Conservation (phyloP, 2,888 invertebrate genomes). For the Epistrophella euchroma region DNA sequence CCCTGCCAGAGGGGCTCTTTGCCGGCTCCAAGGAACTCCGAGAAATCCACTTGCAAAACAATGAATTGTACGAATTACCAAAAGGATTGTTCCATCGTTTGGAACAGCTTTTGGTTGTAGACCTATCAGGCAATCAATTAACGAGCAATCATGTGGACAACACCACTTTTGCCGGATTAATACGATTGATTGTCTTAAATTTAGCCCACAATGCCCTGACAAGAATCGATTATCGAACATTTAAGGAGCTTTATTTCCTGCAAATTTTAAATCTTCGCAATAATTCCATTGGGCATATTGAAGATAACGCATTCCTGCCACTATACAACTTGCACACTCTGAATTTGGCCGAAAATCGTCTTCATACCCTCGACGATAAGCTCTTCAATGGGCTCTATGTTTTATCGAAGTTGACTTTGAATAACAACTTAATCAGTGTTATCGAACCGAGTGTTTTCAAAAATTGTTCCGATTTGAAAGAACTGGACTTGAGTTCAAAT, state of each 20-base stretch:
- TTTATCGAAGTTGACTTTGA: conserved; percentile 92
- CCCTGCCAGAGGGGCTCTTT: conserved; percentile 92
- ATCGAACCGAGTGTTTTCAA: conserved; percentile 93
- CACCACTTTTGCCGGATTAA: conserved; percentile 93
- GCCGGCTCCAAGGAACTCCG: conserved; percentile 91
- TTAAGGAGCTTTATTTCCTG: conserved; percentile 93
- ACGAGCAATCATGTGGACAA: conserved; percentile 93
- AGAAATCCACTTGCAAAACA: conserved; percentile 93
- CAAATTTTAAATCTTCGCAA: conserved; percentile 94
- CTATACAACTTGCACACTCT: conserved; percentile 95
- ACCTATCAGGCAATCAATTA: conserved; percentile 93
- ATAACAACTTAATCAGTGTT: conserved; percentile 92
- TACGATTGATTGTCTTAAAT: conserved; percentile 92
- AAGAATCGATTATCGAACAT: conserved; percentile 92
- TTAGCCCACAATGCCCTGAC: conserved; percentile 93
- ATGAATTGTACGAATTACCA: conserved; percentile 92
- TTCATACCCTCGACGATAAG: conserved; percentile 92
- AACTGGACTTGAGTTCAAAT: conserved; percentile 95
- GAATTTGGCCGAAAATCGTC: conserved; percentile 93
- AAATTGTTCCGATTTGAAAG: conserved; percentile 94
- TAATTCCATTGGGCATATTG: conserved; percentile 94
- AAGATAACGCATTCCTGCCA: conserved; percentile 94
- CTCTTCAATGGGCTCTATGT: conserved; percentile 94
- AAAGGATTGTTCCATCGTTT: conserved; percentile 93
- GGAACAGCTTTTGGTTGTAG: conserved; percentile 92